These are phyloP conservation scores for Allophyes oxyacanthae DNA, from an alignment of 2,888 invertebrate species.

Conservation along the genomic window DNA sequence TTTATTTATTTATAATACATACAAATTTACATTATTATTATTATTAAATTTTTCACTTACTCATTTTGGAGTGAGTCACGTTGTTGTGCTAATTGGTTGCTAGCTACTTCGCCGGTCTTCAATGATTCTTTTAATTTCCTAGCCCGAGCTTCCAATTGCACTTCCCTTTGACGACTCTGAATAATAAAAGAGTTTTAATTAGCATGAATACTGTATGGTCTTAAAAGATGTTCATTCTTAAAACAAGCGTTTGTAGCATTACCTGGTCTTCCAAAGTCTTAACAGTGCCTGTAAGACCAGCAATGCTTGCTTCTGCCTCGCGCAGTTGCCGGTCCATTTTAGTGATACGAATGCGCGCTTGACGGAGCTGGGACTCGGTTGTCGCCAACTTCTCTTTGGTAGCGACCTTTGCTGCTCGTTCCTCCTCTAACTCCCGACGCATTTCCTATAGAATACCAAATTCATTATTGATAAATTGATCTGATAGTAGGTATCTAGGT, in stretches of 20 bases:
- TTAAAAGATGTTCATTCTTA: neutral
- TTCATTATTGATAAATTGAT: neutral
- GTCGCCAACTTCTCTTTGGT: conserved; percentile 75
- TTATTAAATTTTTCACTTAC: conserved; percentile 67
- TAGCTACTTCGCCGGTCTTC: conserved; percentile 82
- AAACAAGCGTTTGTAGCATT: conserved; percentile 9
- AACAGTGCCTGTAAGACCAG: conserved; percentile 79
- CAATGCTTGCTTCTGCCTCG: conserved; percentile 82
- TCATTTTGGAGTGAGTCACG: conserved; percentile 76
- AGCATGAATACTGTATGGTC: neutral
- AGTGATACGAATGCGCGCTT: conserved; percentile 72
- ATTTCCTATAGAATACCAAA: conserved; percentile 59
- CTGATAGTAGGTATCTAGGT: neutral
- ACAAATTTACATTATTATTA: neutral
- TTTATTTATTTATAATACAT: no score
- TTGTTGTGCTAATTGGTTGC: conserved; percentile 76
- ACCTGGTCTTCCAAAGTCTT: conserved; percentile 85
- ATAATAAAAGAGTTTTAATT: conserved; percentile 3
- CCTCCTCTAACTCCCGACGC: conserved; percentile 77
- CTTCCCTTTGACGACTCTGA: conserved; percentile 83
- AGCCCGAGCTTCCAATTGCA: conserved; percentile 81
- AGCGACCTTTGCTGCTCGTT: conserved; percentile 65
- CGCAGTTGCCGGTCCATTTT: conserved; percentile 85
- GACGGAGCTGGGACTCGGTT: conserved; percentile 77
- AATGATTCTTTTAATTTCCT: conserved; percentile 82